Conservation (phyloP, 2,113 vertebrate species). For the Pelodiscus sinensis region DNA sequence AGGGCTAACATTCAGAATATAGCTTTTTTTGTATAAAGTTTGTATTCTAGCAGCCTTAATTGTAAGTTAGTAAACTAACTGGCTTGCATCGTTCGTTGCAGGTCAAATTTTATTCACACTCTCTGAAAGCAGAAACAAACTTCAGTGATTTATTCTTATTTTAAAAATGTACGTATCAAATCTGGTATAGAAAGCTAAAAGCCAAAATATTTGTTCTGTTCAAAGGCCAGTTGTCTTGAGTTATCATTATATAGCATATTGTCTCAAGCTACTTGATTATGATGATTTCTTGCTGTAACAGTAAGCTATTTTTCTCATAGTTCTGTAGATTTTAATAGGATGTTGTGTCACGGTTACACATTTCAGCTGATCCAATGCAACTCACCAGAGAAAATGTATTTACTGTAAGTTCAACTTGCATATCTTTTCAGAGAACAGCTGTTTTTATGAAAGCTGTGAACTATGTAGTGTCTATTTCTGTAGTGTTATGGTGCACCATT, state of each 20-base stretch:
- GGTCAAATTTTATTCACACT: background rate
- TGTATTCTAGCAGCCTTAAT: too few relatives aligned
- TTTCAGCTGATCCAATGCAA: background rate
- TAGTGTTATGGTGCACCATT: background rate
- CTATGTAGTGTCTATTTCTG: background rate
- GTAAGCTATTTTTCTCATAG: background rate
- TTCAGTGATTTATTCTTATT: background rate
- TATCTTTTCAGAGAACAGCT: background rate
- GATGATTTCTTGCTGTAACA: background rate
- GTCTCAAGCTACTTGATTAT: background rate
- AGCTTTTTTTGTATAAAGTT: too few relatives aligned
- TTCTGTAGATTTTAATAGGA: background rate
- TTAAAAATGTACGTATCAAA: background rate
- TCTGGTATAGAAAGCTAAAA: background rate
- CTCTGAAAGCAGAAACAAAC: background rate
- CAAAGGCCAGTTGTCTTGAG: conserved; percentile 3
- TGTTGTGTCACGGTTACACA: conserved; percentile 27
- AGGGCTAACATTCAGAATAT: background rate
- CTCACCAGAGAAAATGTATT: background rate
- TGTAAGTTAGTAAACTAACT: background rate
- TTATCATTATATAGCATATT: background rate
- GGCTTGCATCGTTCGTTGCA: background rate
- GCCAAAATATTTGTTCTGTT: background rate
- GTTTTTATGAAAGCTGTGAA: background rate
- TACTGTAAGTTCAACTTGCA: background rate